phyloP scores from a whole-genome alignment of 2,888 invertebrate species.

The Eupithecia inturbata region DNA sequence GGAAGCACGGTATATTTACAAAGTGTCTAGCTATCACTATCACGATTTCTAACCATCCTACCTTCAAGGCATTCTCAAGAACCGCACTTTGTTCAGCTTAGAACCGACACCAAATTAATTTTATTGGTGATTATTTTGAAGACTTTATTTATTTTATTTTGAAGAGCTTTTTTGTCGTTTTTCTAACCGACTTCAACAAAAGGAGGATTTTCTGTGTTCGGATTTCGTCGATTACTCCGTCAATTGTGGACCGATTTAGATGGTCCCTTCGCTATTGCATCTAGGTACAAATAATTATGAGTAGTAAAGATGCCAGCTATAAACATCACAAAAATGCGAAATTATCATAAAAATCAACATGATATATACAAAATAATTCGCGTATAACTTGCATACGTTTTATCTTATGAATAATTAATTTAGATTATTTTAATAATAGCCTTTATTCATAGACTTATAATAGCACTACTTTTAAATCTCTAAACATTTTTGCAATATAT shows the following conservation, averaged over 20 bases:
- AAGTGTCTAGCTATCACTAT: slow-evolving; percentile 53
- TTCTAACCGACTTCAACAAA: background rate
- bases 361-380: slow-evolving; percentile 51
- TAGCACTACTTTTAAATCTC: background rate
- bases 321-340: background rate
- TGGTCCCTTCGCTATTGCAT: background rate
- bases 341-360: slow-evolving; percentile 17
- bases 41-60: background rate
- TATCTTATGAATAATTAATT: background rate
- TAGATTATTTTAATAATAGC: slow-evolving; percentile 1
- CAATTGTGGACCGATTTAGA: too few species aligned
- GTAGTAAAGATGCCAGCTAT: background rate
- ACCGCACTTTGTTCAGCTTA: background rate
- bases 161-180: background rate
- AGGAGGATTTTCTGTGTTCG: too few species aligned
- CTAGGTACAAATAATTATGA: background rate
- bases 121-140: background rate
- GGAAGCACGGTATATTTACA: slow-evolving; percentile 44
- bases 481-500: slow-evolving; percentile 19
- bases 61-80: background rate
- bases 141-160: too few species aligned
- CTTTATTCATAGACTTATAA: slow-evolving; percentile 1
- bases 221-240: too few species aligned
- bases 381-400: background rate
- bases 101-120: background rate